Conservation (phyloP, 2,888 invertebrate genomes). For the Aporophyla lueneburgensis region DNA sequence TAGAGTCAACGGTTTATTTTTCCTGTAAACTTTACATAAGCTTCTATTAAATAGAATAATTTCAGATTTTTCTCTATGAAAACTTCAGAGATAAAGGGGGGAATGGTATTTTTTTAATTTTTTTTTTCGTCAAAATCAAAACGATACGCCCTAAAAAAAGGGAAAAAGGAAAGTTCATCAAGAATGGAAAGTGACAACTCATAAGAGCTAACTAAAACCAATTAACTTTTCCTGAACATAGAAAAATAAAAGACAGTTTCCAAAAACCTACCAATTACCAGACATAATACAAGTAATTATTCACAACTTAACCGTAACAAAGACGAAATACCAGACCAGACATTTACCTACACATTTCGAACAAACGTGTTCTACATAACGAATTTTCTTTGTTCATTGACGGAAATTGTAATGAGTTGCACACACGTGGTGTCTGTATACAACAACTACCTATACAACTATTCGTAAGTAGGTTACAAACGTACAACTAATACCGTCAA, state of each 20-base stretch:
- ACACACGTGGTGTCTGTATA: constrained; percentile 13
- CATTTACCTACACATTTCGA: constrained; percentile 11
- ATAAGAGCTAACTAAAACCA: background rate
- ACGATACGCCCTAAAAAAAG: too few relatives aligned
- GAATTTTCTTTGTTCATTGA: constrained; percentile 48
- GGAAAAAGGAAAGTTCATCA: background rate
- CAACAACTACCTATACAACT: background rate
- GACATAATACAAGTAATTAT: background rate
- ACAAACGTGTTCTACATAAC: constrained; percentile 20
- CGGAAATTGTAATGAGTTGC: constrained; percentile 39
- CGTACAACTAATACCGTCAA: constrained; percentile 25
- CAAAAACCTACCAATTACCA: constrained; percentile 6
- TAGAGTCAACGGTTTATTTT: too few relatives aligned
- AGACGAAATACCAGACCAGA: constrained; percentile 8
- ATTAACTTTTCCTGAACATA: background rate
- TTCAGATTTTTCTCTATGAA: too few relatives aligned
- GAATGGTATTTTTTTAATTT: too few relatives aligned
- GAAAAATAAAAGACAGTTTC: background rate
- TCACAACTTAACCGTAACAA: constrained; percentile 28
- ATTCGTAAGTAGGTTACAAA: constrained; percentile 46
- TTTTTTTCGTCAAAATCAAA: too few relatives aligned
- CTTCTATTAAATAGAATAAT: too few relatives aligned
- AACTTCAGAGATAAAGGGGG: too few relatives aligned
- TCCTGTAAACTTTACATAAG: too few relatives aligned
- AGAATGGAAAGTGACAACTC: background rate